Base-by-base conservation (phyloP, 2,888 invertebrate species). In the Tethea ocularis region DNA sequence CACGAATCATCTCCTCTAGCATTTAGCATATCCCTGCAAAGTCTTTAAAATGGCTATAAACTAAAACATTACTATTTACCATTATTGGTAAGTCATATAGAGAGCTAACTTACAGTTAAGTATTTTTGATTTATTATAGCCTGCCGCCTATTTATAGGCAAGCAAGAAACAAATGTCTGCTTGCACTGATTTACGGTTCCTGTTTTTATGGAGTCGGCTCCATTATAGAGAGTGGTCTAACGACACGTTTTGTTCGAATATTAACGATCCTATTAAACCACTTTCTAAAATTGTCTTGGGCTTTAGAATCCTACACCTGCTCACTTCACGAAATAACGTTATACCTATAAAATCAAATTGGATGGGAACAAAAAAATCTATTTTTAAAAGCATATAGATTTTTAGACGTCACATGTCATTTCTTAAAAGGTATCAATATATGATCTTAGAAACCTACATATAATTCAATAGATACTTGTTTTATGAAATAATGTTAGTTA, bases 191-290 rank as follows among this genome's bases (percentile, higher is more conserved):
- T 77, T 77, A 80, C 72, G 67, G 69, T 66, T 60, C 61, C 58
- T 62, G 61, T 63, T 71, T 73, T 74, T 70, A 75, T 69, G 66
- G 67, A 66, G 64, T 62, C 54, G 52, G 52, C 58, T 52, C 61
- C 60, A 56, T 57, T 60, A 61, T 62, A 64, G 61, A 66, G 67
- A 61, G 59, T 51, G 57, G 59, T 64, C 55, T 41, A 63, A 65
- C 63, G 63, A 67, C 71, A 66, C 67, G 64, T 68, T 71, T 67
- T 75, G 69, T 74, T 76, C 72, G 83, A 79, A 80, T 84, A 79
- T 78, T 80, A 82, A 84, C 70, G 75, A 69, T 67, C 68, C 36
- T 63, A 82, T 84, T 83, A 78, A 66, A 67, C 75, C 67, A 74
- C 84, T 84, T 83, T 84, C 84, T 82, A 82, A 78, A 73, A 66